phyloP scores from a whole-genome alignment of 2,888 invertebrate species.

The Gasteruption jaculator region DNA sequence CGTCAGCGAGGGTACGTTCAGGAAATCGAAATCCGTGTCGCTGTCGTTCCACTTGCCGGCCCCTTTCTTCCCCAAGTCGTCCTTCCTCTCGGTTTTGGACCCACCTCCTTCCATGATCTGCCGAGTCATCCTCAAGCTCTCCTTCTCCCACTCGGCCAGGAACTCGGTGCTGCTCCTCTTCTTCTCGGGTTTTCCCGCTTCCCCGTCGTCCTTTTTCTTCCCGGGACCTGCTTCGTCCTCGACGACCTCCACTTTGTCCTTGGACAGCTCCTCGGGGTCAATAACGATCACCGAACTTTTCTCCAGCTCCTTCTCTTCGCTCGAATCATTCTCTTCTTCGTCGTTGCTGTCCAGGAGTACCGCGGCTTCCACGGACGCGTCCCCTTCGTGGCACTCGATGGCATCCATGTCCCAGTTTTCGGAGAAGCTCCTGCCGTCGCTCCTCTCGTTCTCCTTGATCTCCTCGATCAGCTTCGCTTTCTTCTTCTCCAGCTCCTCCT shows the following conservation, averaged over 20 bases:
- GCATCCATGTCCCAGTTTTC: conserved; percentile 11
- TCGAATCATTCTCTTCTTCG: not conserved
- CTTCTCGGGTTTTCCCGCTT: conserved; percentile 7
- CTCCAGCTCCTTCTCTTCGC: not conserved
- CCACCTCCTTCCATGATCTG: conserved; percentile 22
- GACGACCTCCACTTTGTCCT: conserved; percentile 4
- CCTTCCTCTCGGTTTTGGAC: conserved; percentile 22
- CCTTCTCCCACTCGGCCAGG: conserved; percentile 34
- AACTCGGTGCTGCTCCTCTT: conserved; percentile 26
- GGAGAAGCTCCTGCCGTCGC: conserved; percentile 16
- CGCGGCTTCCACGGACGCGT: no score
- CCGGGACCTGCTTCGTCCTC: conserved; percentile 24
- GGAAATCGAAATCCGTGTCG: conserved; percentile 41
- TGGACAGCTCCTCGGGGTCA: conserved; percentile 1
- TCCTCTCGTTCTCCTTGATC: conserved; percentile 16
- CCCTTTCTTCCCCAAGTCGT: conserved; percentile 23
- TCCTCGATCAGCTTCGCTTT: conserved; percentile 19
- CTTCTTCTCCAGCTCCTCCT: conserved; percentile 15
- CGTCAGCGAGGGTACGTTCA: conserved; percentile 41
- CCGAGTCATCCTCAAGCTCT: conserved; percentile 24
- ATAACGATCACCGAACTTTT: no score
- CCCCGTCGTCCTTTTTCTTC: conserved; percentile 23
- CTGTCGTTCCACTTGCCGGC: conserved; percentile 34
- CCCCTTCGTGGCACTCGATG: conserved; percentile 8
- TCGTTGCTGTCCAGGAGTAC: not conserved